Base-by-base conservation (phyloP, 2,888 invertebrate species). In the Epistrophella euchroma region DNA sequence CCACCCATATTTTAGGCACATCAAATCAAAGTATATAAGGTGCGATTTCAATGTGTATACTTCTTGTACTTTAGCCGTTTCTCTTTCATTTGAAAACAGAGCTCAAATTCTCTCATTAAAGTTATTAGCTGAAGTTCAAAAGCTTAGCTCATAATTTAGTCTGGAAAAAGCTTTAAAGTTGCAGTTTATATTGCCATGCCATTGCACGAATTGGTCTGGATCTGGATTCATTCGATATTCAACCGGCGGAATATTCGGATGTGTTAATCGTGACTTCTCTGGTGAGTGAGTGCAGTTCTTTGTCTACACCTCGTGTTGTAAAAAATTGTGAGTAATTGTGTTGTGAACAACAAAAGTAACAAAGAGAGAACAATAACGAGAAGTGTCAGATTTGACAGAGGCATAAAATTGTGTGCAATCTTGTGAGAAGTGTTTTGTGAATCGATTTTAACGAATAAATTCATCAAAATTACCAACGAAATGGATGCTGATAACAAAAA, bases 401-500 rank as follows among this genome's bases (percentile, higher is more conserved):
- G 15, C 28, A 68, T 25, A 47, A 45, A 45, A 28, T 22, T 78
- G 50, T 60, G 64, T 70, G 60, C n/a, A 22, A 25, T 9, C 17
- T 76, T 43, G 70, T 40, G 28, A 40, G 19, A 25, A 73, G 80
- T 70, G 81, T 60, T 58, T 40, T 52, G 58, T 68, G 50, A 37
- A 10, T 52, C 52, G 32, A 10, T 9, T 45, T 25, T 25, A n/a
- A 11, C 15, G 50, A 72, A 15, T 28, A 55, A 72, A 45, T 60
- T 13, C 55, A 52, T 52, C 52, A 79, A 72, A 64, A 70, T 47
- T 47, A 66, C 47, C 35, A 78, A 71, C 80, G 84, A 68, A 78
- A 89, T 89, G 89, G 88, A 88, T 79, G 83, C 88, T 37, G 89
- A 89, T 68, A 89, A 89, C 80, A 89, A 89, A 88, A 89, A 89